Percentiles rank a stretch among this genome's conserved stretches.
Evolutionary conservation across 2,113 vertebrate genomes (phyloP).

Genomic region (Colossoma macropomum): DNA sequence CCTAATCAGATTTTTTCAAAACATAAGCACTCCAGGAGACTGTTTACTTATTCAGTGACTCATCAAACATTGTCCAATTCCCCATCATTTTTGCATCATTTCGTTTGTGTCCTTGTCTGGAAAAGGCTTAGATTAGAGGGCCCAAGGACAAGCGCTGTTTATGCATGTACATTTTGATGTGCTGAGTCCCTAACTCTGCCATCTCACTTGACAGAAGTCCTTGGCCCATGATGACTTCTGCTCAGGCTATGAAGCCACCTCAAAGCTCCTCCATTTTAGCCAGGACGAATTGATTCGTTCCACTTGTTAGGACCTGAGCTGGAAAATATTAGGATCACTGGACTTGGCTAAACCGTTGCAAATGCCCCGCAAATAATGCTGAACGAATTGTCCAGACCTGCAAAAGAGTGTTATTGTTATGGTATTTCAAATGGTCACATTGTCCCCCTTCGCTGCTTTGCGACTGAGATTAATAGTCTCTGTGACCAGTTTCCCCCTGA

Average conservation of each 20-base stretch:
- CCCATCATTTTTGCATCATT: slow-evolving; percentile 1
- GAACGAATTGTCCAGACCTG: slow-evolving; percentile 25
- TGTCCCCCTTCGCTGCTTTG: slow-evolving; percentile 7
- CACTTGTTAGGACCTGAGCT: slow-evolving; percentile 28
- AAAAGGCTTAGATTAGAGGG: background rate
- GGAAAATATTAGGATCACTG: slow-evolving; percentile 38
- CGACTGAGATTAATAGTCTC: slow-evolving; percentile 9
- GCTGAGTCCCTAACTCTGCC: background rate
- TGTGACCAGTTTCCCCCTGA: background rate
- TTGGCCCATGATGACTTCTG: slow-evolving; percentile 8
- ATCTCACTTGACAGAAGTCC: background rate
- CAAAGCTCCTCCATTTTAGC: slow-evolving; percentile 20
- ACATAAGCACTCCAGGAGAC: background rate
- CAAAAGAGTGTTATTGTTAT: background rate
- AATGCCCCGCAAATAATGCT: slow-evolving; percentile 30
- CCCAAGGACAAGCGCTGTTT: background rate
- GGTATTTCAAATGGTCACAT: slow-evolving; percentile 1
- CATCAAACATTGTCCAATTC: background rate
- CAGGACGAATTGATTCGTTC: slow-evolving; percentile 40
- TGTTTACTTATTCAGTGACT: background rate
- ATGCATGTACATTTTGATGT: background rate
- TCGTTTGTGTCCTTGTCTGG: background rate
- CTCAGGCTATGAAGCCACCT: slow-evolving; percentile 12
- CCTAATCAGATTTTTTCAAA: background rate
- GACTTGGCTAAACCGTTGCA: slow-evolving; percentile 32